A percentile compares a stretch with the other conserved stretches of the same genome.
Evolutionary conservation across 2,888 invertebrate species (phyloP).

Genomic region (Myopa testacea): DNA sequence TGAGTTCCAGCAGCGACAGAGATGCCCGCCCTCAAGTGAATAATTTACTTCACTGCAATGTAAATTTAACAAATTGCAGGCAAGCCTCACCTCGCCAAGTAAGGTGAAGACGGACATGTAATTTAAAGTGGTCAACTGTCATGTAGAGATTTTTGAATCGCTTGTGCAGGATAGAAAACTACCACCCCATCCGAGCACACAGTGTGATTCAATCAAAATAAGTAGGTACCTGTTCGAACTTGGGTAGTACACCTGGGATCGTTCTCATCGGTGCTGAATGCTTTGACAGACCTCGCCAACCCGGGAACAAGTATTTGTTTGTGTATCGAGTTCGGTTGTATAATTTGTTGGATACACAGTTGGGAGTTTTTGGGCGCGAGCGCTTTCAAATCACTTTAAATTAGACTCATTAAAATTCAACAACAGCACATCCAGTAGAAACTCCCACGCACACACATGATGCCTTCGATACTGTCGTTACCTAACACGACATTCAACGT

Average conservation of each 20-base stretch:
- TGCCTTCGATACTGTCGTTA: neutral
- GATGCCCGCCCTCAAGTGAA: constrained; percentile 34
- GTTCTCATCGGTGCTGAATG: constrained; percentile 27
- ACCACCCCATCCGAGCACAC: neutral
- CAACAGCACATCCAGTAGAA: constrained; percentile 12
- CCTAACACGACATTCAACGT: neutral
- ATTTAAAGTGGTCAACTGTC: constrained; percentile 7
- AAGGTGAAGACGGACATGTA: constrained; percentile 10
- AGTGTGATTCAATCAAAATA: constrained; percentile 2
- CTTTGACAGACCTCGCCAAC: neutral
- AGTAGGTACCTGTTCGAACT: constrained; percentile 15
- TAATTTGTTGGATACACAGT: constrained; percentile 46
- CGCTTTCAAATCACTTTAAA: constrained; percentile 31
- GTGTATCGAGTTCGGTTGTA: constrained; percentile 42
- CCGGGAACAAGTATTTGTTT: neutral
- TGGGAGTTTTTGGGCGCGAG: constrained; percentile 31
- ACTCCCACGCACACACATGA: constrained; percentile 32
- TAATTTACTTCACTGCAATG: constrained; percentile 29
- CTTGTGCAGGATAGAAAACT: neutral
- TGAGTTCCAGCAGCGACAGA: constrained; percentile 32
- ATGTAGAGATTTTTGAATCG: constrained; percentile 16
- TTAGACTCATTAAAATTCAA: constrained; percentile 32
- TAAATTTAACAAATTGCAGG: constrained; percentile 36
- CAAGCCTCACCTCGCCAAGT: neutral
- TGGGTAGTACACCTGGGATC: constrained; percentile 24